A percentile compares a stretch with the other conserved stretches of the same genome.
Conservation (phyloP, 2,888 invertebrate species). For the Hyposoter didymator region DNA sequence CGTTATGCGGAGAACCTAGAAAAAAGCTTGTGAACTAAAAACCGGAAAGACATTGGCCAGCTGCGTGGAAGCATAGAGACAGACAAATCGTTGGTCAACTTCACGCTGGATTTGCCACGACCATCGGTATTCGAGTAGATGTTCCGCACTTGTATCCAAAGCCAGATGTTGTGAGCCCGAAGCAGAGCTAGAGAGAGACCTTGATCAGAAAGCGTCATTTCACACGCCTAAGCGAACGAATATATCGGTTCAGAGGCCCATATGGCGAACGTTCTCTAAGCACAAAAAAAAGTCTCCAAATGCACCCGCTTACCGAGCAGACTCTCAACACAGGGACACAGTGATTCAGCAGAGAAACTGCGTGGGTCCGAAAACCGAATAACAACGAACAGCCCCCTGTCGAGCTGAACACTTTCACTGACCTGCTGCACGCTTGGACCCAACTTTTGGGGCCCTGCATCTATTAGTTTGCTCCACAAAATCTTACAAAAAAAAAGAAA, state of each 20-base stretch:
- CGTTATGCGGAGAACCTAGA: not conserved
- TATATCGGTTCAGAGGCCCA: constrained; percentile 20
- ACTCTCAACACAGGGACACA: constrained; percentile 1
- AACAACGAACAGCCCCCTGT: constrained; percentile 58
- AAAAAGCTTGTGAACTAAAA: not conserved
- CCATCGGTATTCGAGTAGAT: not conserved
- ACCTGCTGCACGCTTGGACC: constrained; percentile 63
- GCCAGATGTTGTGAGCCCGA: constrained; percentile 50
- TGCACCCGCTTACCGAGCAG: constrained; percentile 50
- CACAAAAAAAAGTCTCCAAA: constrained; percentile 40
- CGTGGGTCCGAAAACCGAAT: constrained; percentile 51
- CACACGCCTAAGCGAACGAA: constrained; percentile 25
- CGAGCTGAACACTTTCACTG: constrained; percentile 72
- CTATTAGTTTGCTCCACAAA: not conserved
- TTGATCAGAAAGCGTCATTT: constrained; percentile 37
- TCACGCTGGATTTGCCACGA: constrained; percentile 9
- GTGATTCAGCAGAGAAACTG: constrained; percentile 43
- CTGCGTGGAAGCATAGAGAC: not conserved
- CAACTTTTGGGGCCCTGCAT: constrained; percentile 18
- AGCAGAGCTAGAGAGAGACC: constrained; percentile 14
- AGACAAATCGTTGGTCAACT: constrained; percentile 22
- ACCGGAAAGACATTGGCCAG: constrained; percentile 3
- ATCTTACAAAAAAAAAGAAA: not conserved
- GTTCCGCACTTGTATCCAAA: constrained; percentile 18
- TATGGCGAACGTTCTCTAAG: constrained; percentile 24